A percentile compares a stretch with the other conserved stretches of the same genome.
Conservation (phyloP, 2,113 vertebrate genomes). For the Cygnus atratus region DNA sequence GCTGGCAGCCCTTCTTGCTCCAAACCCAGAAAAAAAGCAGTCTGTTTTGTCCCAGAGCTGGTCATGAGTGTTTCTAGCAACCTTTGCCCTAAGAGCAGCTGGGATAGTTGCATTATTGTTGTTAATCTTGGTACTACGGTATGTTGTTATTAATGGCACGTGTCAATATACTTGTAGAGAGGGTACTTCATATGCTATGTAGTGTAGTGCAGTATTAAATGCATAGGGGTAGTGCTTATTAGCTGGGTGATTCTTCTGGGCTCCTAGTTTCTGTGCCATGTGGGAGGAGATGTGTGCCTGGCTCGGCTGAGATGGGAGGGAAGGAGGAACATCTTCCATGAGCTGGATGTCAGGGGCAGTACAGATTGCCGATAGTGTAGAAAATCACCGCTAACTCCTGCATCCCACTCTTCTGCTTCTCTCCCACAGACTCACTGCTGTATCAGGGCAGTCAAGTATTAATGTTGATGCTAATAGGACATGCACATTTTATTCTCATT, state of each 20-base stretch:
- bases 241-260: background rate
- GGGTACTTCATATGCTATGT: background rate
- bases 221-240: fast-evolving
- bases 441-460: too few relatives aligned
- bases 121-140: background rate
- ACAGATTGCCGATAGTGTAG: background rate
- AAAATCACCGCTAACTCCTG: background rate
- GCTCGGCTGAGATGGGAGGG: background rate
- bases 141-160: background rate
- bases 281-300: background rate
- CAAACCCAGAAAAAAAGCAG: background rate
- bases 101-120: background rate
- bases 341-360: background rate
- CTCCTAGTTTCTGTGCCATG: background rate
- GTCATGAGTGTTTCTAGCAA: background rate
- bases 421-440: background rate
- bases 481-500: fast-evolving
- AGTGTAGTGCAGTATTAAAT: background rate
- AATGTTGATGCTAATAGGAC: background rate
- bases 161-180: background rate
- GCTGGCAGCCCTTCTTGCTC: background rate
- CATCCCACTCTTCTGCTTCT: background rate
- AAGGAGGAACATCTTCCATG: background rate
- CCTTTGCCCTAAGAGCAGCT: background rate
- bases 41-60: fast-evolving